Evolutionary conservation across 1,140 invertebrate species (phyloP), one percentile per base, ranked within the genome.

Genomic region (Formica selysi): DNA sequence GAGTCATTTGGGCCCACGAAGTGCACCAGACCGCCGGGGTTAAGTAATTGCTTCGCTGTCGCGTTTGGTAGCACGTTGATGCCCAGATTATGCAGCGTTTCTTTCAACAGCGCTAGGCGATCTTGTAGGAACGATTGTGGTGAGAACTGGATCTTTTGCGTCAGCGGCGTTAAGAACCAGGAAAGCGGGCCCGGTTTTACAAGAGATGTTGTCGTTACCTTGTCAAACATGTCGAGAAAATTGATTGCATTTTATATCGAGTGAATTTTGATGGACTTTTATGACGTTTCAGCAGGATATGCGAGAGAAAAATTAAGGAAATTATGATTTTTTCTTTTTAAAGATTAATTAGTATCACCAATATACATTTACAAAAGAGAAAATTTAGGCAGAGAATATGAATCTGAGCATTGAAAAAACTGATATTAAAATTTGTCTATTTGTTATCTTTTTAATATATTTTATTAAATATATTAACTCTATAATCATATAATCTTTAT

Each of bases 121-220:
- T 94, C 92, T n/a, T 88, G 86, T 2, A 93, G 76, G 36, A 93
- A 90, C 2, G 81, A 62, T 54, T 92, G 91, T 0, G 94, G 91
- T 4, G 89, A 89, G 41, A 94, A 90, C 59, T 93, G 91, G 16
- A 93, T 11, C 54, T 89, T 91, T 67, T 93, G 91, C 3, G 74
- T 0, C 0, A 93, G 29, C 0, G 93, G 89, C 3, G 89, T 26
- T 19, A 92, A 22, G 0, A 92, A 73, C 89, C 89, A 92, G 1
- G 89, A 32, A 76, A 71, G 41, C 0, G 68, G 62, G 11, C 62
- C 13, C 19, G 68, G 68, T 67, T 81, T 91, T n/a, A 19, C 16
- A 19, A 16, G 3, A 16, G 44, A 48, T 48, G 41, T 61, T 11
- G 67, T 65, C 8, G 54, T 80, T 44, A 38, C 44, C 13, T 36